phyloP scores from a whole-genome alignment of 1,140 invertebrate species.

The Thrips palmi region DNA sequence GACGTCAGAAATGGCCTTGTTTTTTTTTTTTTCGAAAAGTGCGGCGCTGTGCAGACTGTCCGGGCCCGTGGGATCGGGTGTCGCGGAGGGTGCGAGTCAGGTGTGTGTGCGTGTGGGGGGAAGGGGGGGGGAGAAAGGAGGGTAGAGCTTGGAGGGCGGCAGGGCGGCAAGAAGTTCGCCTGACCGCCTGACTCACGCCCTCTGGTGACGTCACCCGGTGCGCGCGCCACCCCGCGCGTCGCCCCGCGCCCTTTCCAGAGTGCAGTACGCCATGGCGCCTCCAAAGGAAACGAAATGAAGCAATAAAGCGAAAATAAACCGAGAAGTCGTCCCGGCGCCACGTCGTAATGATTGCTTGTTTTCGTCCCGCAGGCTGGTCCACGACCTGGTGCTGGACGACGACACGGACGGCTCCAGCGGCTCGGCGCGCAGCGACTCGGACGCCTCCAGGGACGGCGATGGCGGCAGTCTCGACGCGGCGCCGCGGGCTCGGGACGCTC shows the following conservation, averaged over 20 bases:
- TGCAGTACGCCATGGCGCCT: neutral
- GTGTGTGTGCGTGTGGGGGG: no score
- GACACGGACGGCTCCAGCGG: no score
- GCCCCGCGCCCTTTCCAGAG: neutral
- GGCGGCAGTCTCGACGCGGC: slow-evolving; percentile 22
- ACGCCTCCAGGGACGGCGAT: slow-evolving; percentile 46
- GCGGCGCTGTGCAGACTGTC: no score
- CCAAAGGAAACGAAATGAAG: neutral
- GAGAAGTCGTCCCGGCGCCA: neutral
- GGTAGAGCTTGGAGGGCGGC: no score
- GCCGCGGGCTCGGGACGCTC: slow-evolving; percentile 24
- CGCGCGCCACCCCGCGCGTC: neutral
- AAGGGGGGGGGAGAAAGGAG: no score
- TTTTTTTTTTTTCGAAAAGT: no score
- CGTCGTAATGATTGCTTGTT: slow-evolving; percentile 4
- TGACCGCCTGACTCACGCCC: neutral
- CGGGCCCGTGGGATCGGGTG: no score
- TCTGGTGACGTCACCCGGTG: neutral
- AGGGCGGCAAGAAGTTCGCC: no score
- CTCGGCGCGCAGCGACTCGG: no score
- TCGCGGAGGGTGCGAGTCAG: no score
- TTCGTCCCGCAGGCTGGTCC: slow-evolving; percentile 39
- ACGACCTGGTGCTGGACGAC: slow-evolving; percentile 55
- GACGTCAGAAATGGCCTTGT: no score
- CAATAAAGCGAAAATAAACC: neutral